Base-by-base conservation (phyloP, 2,113 vertebrate species). In the Hirundichthys speculiger region DNA sequence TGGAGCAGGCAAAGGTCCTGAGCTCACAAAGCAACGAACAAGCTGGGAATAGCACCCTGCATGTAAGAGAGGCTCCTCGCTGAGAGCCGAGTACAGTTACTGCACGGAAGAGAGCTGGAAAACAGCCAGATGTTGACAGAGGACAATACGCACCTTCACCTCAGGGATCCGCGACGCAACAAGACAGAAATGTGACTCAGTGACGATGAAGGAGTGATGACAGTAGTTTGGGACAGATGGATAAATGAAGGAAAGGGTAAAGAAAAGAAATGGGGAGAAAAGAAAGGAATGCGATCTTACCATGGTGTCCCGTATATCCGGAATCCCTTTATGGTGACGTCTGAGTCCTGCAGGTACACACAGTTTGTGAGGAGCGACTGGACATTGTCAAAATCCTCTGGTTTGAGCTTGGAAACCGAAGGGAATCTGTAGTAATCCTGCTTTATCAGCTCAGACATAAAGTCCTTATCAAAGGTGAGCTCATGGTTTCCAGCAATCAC, bases 371-470 rank as follows among this genome's bases (percentile, higher is more conserved):
- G 96, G 55, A 98, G 95, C 49, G 96, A 94, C 90, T 98, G 97
- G 82, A 99, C 97, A 91, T 98, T 95, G 94, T 99, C 97, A 95
- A 98, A 99, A 94, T 99, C 97, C 95, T 99, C 97, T 16, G 97
- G 96, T 93, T 98, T 98, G 93, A 99, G 96, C 92, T 99, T 99
- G 92, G 97, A 98, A 82, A 99, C 97, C 21, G 97, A 99, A 57
- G 97, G 97, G 91, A 99, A 99, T 81, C 97, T 95, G 92, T 99
- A 99, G 94, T 99, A 99, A 94, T 98, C 97, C 96, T 99, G 97
- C 94, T 99, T 99, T 83, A 99, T 95, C 90, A 99, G 95, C 91
- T 99, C 97, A 54, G 96, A 94, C 96, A 99, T 98, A 93, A 99
- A 99, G 95, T 98, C 96, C 91, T 99, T 99, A 92, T 99, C 97